Evolutionary conservation across 2,113 vertebrate species (phyloP).

Genomic region (Merops nubicus): DNA sequence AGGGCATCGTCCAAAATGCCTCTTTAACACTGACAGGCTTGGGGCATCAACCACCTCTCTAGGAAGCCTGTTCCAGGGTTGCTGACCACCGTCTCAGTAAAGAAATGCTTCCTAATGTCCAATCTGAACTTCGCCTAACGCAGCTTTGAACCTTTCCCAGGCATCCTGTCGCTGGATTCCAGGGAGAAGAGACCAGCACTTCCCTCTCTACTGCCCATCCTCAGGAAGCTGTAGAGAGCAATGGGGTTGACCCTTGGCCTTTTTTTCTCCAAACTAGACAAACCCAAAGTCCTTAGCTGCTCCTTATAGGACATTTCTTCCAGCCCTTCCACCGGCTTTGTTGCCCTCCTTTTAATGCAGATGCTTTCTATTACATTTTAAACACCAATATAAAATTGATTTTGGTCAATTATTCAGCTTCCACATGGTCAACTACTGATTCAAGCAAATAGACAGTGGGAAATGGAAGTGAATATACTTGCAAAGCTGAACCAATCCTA

Average conservation of each 20-base stretch:
- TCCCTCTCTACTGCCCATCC: neutral
- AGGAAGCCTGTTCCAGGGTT: neutral
- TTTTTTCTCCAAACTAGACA: neutral
- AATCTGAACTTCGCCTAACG: neutral
- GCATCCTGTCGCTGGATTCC: rapidly evolving
- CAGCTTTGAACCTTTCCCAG: neutral
- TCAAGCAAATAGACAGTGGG: neutral
- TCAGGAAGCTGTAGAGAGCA: neutral
- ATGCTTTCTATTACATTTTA: neutral
- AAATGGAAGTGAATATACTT: neutral
- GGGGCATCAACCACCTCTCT: neutral
- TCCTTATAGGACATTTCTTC: neutral
- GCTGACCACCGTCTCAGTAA: neutral
- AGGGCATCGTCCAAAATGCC: neutral
- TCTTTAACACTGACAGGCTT: neutral
- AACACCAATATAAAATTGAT: neutral
- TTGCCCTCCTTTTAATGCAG: neutral
- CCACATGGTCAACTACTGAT: rapidly evolving
- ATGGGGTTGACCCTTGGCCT: rapidly evolving
- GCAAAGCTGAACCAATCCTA: neutral
- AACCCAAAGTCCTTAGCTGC: neutral
- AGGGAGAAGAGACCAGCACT: neutral
- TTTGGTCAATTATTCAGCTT: neutral
- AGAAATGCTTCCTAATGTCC: neutral
- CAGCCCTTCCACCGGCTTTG: neutral